These are phyloP conservation scores for Unio pictorum DNA, from an alignment of 2,888 invertebrate species.

Conservation along the genomic window DNA sequence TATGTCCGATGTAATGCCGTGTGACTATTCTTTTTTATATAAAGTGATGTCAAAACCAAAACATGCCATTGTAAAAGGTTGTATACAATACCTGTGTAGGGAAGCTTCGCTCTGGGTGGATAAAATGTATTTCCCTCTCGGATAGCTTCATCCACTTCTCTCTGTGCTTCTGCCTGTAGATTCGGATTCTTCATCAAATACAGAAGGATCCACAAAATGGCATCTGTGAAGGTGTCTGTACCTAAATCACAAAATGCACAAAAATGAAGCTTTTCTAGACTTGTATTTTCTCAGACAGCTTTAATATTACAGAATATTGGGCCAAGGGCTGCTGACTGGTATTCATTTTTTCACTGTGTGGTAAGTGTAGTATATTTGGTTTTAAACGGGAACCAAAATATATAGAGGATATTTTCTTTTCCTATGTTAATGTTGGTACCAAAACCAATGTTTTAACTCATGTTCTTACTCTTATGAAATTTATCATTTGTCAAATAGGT, in stretches of 20 bases:
- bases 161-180: conserved; percentile 22
- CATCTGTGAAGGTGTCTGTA: conserved; percentile 25
- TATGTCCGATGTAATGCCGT: too few relatives aligned
- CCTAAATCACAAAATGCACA: conserved; percentile 17
- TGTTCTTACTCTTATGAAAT: too few relatives aligned
- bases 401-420: too few relatives aligned
- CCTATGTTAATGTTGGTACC: too few relatives aligned
- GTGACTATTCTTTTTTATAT: too few relatives aligned
- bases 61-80: neutral
- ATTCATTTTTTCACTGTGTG: too few relatives aligned
- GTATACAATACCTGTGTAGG: neutral
- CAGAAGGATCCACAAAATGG: conserved; percentile 29
- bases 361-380: too few relatives aligned
- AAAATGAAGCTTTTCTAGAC: neutral
- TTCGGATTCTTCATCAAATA: conserved; percentile 27
- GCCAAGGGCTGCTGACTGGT: neutral
- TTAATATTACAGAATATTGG: neutral
- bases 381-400: too few relatives aligned
- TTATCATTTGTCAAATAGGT: too few relatives aligned
- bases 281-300: neutral
- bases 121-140: conserved; percentile 1
- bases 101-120: neutral
- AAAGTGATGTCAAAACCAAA: too few relatives aligned
- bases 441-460: too few relatives aligned
- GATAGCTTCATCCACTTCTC: conserved; percentile 24